These are phyloP conservation scores for Polydrusus cervinus DNA, from an alignment of 2,888 invertebrate species.

Conservation along the genomic window DNA sequence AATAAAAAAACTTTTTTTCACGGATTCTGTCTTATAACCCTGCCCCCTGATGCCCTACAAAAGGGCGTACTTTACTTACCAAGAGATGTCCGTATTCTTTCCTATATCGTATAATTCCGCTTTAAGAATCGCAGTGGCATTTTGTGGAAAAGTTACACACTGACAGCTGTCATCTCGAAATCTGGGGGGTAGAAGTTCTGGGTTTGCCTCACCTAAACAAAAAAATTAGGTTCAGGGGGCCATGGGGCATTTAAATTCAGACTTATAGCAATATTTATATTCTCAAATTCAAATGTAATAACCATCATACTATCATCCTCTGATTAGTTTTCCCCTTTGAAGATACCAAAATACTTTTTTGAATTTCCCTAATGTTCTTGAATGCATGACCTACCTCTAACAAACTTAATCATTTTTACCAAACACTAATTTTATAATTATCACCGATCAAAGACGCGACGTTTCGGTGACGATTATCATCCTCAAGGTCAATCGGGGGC, in stretches of 20 bases:
- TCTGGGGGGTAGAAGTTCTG: constrained; percentile 65
- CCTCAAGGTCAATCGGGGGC: constrained; percentile 44
- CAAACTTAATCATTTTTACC: constrained; percentile 49
- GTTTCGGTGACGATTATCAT: constrained; percentile 37
- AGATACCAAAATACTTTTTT: too few relatives aligned
- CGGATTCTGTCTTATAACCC: too few relatives aligned
- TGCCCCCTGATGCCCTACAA: too few relatives aligned
- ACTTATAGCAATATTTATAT: too few relatives aligned
- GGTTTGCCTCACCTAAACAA: constrained; percentile 61
- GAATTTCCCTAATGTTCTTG: too few relatives aligned
- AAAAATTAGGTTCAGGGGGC: too few relatives aligned
- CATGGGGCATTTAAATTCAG: too few relatives aligned
- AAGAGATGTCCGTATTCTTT: constrained; percentile 66
- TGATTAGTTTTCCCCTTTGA: too few relatives aligned
- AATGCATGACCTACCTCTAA: constrained; percentile 44
- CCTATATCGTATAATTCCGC: constrained; percentile 67
- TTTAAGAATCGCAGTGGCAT: constrained; percentile 62
- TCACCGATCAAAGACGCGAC: constrained; percentile 25
- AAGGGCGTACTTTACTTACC: constrained; percentile 68
- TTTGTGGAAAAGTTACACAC: constrained; percentile 65
- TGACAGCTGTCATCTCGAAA: constrained; percentile 69
- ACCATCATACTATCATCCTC: too few relatives aligned
- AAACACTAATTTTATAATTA: background rate
- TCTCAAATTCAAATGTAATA: too few relatives aligned
- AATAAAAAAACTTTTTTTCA: too few relatives aligned